These are phyloP conservation scores for Scartelaos histophorus DNA, from an alignment of 2,113 vertebrate genomes.

Conservation along the genomic window DNA sequence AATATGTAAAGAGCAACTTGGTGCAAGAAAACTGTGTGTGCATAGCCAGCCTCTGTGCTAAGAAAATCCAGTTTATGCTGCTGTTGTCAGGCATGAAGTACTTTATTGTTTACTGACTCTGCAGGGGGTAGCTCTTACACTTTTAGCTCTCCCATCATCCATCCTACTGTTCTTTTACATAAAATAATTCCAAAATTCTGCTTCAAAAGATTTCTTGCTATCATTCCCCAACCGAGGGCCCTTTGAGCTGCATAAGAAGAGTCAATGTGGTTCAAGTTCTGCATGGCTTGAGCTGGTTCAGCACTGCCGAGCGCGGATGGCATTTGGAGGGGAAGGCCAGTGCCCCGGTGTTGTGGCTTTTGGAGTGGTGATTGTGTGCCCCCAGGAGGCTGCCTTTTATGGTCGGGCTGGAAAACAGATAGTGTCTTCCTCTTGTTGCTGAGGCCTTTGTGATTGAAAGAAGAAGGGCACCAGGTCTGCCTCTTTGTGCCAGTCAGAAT, in stretches of 20 bases:
- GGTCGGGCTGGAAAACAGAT: constrained; percentile 35
- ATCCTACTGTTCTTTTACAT: constrained; percentile 55
- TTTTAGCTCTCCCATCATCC: constrained; percentile 51
- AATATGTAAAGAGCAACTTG: constrained; percentile 27
- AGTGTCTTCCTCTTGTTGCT: constrained; percentile 42
- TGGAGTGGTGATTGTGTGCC: constrained; percentile 48
- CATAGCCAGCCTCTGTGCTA: constrained; percentile 11
- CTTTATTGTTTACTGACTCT: constrained; percentile 65
- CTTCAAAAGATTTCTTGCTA: constrained; percentile 37
- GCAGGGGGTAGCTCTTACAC: constrained; percentile 54
- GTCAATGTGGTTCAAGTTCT: constrained; percentile 61
- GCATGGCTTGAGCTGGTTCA: constrained; percentile 65
- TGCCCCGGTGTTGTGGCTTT: constrained; percentile 62
- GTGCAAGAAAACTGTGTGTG: constrained; percentile 30
- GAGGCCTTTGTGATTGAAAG: constrained; percentile 19
- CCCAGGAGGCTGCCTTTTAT: constrained; percentile 54
- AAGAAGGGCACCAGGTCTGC: background rate
- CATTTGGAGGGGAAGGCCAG: constrained; percentile 64
- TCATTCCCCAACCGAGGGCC: constrained; percentile 56
- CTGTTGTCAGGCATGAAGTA: constrained; percentile 47
- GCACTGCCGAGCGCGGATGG: constrained; percentile 59
- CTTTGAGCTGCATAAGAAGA: constrained; percentile 40
- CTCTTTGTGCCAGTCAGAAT: constrained; percentile 2
- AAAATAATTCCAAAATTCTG: constrained; percentile 55
- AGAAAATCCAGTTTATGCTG: constrained; percentile 35